These are phyloP conservation scores for Pseudomugil gertrudae DNA, from an alignment of 2,797 vertebrate genomes.

Conservation along the genomic window DNA sequence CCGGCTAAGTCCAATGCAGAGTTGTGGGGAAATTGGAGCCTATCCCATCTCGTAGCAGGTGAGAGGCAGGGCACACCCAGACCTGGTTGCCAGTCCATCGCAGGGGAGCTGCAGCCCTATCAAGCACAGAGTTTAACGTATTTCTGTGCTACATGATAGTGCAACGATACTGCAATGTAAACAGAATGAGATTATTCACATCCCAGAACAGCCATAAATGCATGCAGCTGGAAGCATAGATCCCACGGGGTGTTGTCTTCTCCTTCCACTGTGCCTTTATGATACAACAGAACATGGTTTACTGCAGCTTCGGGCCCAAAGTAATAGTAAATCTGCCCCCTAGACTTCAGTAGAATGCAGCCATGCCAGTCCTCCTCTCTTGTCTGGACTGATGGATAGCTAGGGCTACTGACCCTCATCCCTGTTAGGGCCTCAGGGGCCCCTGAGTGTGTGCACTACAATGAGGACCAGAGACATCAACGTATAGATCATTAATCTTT, in stretches of 20 bases:
- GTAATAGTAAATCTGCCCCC: not conserved
- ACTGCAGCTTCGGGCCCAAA: not conserved
- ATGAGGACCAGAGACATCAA: slow-evolving; percentile 34
- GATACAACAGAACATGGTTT: not conserved
- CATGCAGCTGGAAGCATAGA: no score
- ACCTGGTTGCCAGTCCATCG: no score
- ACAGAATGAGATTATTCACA: not conserved
- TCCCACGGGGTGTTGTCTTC: no score
- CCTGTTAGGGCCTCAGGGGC: slow-evolving; percentile 23
- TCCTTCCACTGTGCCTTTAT: no score
- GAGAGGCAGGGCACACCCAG: no score
- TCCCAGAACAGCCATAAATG: no score
- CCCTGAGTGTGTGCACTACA: slow-evolving; percentile 16
- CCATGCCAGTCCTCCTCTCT: slow-evolving; percentile 33
- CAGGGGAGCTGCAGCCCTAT: no score
- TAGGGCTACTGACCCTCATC: not conserved
- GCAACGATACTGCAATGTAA: not conserved
- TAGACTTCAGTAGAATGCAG: slow-evolving; percentile 29
- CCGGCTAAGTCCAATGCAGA: no score
- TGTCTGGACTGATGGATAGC: slow-evolving; percentile 54
- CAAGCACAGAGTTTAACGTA: not conserved
- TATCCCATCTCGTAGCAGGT: no score
- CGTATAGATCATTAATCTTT: slow-evolving; percentile 35
- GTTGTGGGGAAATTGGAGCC: no score
- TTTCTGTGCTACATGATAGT: not conserved